A percentile compares a stretch with the other conserved stretches of the same genome.
phyloP scores from a whole-genome alignment of 2,113 vertebrate genomes.

The Amazona vittata region DNA sequence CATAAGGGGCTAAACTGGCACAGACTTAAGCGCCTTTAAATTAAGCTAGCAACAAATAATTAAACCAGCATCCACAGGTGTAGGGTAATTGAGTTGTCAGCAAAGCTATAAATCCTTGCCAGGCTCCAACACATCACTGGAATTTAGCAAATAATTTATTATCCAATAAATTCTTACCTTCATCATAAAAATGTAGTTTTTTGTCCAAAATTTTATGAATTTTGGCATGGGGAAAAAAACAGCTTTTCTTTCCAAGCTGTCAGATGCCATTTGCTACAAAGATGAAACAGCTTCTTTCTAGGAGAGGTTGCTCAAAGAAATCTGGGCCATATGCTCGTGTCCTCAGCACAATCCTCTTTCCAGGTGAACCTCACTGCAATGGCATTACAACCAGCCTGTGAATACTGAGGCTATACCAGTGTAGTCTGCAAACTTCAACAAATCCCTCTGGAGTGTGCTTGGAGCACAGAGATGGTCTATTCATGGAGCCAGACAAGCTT shows the following conservation, averaged over 20 bases:
- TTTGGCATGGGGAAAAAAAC: conserved; percentile 15
- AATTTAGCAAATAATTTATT: conserved; percentile 24
- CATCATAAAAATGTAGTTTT: neutral
- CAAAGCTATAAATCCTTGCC: conserved; percentile 28
- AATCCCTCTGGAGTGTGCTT: neutral
- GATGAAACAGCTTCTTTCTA: neutral
- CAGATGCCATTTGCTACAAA: neutral
- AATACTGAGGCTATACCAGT: neutral
- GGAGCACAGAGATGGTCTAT: neutral
- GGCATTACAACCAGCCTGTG: neutral
- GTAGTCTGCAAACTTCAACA: neutral
- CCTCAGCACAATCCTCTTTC: neutral
- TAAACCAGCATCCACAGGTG: conserved; percentile 3
- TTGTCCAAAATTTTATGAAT: neutral
- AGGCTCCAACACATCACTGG: neutral
- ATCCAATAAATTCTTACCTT: conserved; percentile 1
- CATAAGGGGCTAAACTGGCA: conserved; percentile 8
- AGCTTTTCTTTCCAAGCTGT: conserved; percentile 12
- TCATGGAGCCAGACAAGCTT: neutral
- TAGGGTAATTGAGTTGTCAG: conserved; percentile 14
- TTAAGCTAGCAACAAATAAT: conserved; percentile 39
- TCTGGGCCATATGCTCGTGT: neutral
- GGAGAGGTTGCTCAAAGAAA: neutral
- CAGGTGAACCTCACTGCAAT: neutral
- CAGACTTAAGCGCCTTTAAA: neutral